These are phyloP conservation scores for Oceanites oceanicus DNA, from an alignment of 2,113 vertebrate species.

Conservation along the genomic window DNA sequence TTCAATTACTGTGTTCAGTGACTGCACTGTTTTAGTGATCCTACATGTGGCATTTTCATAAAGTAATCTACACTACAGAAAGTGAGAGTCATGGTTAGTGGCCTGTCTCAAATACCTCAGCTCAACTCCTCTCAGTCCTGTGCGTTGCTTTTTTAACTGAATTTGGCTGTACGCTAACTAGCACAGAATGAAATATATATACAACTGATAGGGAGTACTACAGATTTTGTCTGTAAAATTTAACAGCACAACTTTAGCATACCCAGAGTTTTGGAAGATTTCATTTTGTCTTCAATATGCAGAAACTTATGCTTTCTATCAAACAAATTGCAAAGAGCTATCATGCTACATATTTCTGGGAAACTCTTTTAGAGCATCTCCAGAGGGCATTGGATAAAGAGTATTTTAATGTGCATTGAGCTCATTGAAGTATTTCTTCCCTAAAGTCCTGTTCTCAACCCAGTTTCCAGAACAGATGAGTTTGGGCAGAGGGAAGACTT, in stretches of 20 bases:
- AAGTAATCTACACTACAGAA: neutral
- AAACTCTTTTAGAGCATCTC: neutral
- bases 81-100: neutral
- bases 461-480: neutral
- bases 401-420: neutral
- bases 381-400: neutral
- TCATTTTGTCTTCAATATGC: conserved; percentile 14
- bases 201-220: neutral
- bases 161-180: neutral
- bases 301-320: neutral
- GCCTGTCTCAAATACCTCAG: neutral
- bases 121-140: neutral
- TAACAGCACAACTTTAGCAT: conserved; percentile 11
- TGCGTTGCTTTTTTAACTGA: neutral
- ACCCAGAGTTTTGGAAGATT: neutral
- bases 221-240: neutral
- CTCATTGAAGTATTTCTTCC: neutral
- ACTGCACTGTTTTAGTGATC: neutral
- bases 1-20: neutral
- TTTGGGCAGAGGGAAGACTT: neutral
- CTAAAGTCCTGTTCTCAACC: neutral
- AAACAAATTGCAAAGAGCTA: neutral
- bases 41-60: neutral
- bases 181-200: neutral
- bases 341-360: neutral